Percentiles rank a stretch among this genome's conserved stretches.
phyloP scores from a whole-genome alignment of 2,113 vertebrate species.

The Phainopepla nitens region DNA sequence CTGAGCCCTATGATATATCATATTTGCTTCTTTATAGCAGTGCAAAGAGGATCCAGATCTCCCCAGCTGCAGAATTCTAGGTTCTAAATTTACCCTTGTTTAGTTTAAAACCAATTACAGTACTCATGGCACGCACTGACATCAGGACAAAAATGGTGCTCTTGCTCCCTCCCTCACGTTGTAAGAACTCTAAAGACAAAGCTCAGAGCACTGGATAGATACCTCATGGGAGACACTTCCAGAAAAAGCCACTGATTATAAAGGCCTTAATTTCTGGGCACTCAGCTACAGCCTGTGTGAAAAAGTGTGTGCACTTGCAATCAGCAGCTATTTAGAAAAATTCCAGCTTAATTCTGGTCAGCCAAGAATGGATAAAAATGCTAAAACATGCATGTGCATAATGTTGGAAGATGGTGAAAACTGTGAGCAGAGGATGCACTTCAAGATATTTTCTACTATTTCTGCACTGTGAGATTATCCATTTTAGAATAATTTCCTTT shows the following conservation, averaged over 20 bases:
- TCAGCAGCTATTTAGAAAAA: background rate
- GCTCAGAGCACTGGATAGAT: background rate
- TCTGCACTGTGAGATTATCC: background rate
- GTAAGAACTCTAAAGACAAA: background rate
- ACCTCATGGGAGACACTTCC: background rate
- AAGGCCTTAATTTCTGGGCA: background rate
- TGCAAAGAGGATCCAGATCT: background rate
- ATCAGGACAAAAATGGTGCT: background rate
- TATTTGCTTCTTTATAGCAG: background rate
- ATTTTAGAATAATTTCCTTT: background rate
- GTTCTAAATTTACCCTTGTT: background rate
- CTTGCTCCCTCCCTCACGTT: background rate
- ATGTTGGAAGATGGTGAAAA: background rate
- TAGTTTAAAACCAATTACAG: background rate
- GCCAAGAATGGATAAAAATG: background rate
- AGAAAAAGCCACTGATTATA: background rate
- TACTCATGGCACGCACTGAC: background rate
- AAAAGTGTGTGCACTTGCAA: background rate
- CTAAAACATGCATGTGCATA: background rate
- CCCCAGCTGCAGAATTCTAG: accelerated
- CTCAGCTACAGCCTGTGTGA: background rate
- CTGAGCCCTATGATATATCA: background rate
- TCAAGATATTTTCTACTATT: background rate
- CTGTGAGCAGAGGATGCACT: background rate
- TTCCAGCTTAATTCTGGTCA: background rate